These are phyloP conservation scores for Columba livia DNA, from an alignment of 2,113 vertebrate species.

Conservation along the genomic window DNA sequence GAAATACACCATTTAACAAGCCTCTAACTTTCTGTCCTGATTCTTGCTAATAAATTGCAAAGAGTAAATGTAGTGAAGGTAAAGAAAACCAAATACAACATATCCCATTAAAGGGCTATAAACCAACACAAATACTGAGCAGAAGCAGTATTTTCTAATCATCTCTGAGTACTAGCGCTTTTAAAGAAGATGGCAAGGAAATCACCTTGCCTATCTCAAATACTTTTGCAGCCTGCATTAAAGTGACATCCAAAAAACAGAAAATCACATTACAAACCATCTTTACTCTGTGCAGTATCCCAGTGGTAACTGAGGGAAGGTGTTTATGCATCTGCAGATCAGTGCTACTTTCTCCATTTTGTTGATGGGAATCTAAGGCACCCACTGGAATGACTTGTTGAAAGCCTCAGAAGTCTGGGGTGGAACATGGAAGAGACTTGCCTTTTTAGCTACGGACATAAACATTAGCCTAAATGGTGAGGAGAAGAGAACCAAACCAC, in stretches of 20 bases:
- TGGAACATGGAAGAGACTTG: accelerated
- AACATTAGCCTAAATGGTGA: neutral
- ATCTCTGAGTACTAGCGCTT: neutral
- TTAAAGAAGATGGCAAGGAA: neutral
- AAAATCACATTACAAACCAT: neutral
- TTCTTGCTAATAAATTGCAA: neutral
- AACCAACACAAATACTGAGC: neutral
- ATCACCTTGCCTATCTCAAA: neutral
- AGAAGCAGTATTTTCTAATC: neutral
- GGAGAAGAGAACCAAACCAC: neutral
- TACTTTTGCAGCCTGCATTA: neutral
- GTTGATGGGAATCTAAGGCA: neutral
- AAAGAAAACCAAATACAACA: neutral
- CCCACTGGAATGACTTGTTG: neutral
- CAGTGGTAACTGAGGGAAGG: neutral
- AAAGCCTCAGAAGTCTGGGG: neutral
- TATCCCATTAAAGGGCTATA: neutral
- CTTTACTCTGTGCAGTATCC: neutral
- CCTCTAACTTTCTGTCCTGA: neutral
- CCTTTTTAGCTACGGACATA: accelerated
- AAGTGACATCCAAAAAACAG: neutral
- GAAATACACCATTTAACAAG: neutral
- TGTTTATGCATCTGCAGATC: neutral
- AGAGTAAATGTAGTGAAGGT: neutral
- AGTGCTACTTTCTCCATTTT: neutral